phyloP scores from a whole-genome alignment of 2,888 invertebrate genomes.

The Erannis defoliaria region DNA sequence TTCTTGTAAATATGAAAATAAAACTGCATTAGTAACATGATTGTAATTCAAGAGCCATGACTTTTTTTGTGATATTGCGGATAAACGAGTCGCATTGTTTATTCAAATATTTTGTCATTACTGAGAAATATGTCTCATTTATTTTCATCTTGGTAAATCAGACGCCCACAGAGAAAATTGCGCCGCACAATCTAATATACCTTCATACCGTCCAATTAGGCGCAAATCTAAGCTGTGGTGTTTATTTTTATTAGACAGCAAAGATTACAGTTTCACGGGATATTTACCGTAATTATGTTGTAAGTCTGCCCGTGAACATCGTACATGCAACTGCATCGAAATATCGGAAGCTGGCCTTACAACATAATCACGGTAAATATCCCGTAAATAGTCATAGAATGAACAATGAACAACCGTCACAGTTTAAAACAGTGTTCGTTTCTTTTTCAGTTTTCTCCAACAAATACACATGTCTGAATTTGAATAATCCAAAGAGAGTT shows the following conservation, averaged over 20 bases:
- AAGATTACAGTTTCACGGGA: background rate
- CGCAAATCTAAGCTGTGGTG: constrained; percentile 50
- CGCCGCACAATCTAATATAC: constrained; percentile 62
- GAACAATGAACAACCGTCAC: background rate
- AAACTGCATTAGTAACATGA: background rate
- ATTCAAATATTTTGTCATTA: constrained; percentile 47
- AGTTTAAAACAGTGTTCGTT: background rate
- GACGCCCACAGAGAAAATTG: constrained; percentile 61
- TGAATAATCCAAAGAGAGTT: background rate
- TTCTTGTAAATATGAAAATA: constrained; percentile 13
- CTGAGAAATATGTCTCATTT: constrained; percentile 53
- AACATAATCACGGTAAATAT: too few relatives aligned
- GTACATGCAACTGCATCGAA: too few relatives aligned
- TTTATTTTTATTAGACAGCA: background rate
- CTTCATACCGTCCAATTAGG: constrained; percentile 59
- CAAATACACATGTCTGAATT: background rate
- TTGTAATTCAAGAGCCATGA: background rate
- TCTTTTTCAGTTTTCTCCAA: background rate
- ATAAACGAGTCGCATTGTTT: constrained; percentile 37
- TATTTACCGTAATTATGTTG: too few relatives aligned
- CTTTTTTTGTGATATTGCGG: background rate
- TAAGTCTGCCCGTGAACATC: too few relatives aligned
- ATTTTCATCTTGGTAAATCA: constrained; percentile 51
- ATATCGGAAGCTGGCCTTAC: too few relatives aligned
- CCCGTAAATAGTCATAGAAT: too few relatives aligned